Evolutionary conservation across 2,113 vertebrate genomes (phyloP), one percentile per base, ranked within the genome.

Genomic region (Brachirus orientalis): DNA sequence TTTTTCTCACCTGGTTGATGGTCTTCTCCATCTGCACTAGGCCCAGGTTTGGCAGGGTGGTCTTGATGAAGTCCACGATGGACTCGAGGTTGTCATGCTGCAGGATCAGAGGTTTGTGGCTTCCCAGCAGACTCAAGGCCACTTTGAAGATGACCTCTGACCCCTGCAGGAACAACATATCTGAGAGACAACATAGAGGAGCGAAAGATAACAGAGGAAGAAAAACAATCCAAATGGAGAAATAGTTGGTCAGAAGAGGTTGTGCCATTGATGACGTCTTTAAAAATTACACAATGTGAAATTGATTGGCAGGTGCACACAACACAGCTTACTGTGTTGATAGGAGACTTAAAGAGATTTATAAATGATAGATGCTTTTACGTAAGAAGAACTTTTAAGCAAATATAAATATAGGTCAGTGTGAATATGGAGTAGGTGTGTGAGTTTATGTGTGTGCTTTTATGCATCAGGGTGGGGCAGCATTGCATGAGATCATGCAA

Each of bases 1-100:
- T 13, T 59, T 19, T 45, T 64, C 67, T 78, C 8, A 98, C 97
- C 96, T 98, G 97, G 87, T 89, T 97, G 86, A 98, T 98, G 58
- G 96, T 98, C 88, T 98, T 97, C 86, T 98, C 97, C 97, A 98
- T 98, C 83, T 98, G 97, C 62, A 98, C 96, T 83, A 98, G 91
- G 53, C 97, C 95, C 75, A 98, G 77, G 86, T 97, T 98, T 75
- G 97, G 96, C 1, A 98, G 93, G 12, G 94, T 96, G 79, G 87
- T 96, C 91, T 98, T 98, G 85, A 98, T 96, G 84, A 98, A 97
- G 86, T 98, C 97, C 76, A 98, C 95, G 55, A 98, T 97, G 47
- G 95, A 95, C 92, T 98, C 97, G 75, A 98, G 91, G 87, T 92
- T 95, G 67, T 98, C 96, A 6, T 97, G 96, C 64, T 97, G 96